These are phyloP conservation scores for Dolomedes plantarius DNA, from an alignment of 2,888 invertebrate species.

Conservation along the genomic window DNA sequence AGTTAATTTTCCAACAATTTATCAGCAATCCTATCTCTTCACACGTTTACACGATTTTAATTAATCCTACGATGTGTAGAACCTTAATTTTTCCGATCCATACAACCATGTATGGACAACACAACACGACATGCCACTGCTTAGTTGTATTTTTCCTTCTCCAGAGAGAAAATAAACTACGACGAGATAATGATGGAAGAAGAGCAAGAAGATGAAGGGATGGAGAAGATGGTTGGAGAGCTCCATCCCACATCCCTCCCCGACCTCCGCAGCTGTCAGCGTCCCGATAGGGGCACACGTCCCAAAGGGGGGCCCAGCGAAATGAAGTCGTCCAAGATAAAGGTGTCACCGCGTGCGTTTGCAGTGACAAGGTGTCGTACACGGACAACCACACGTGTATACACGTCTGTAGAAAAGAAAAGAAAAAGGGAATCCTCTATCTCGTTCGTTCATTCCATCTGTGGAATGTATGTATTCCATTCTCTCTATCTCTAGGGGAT, in stretches of 20 bases:
- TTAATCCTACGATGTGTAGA: slow-evolving; percentile 63
- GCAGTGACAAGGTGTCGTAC: slow-evolving; percentile 70
- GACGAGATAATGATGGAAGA: slow-evolving; percentile 57
- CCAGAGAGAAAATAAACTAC: slow-evolving; percentile 44
- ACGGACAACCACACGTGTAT: slow-evolving; percentile 63
- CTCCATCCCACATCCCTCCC: slow-evolving; percentile 14
- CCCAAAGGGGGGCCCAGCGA: slow-evolving; percentile 43
- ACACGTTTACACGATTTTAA: slow-evolving; percentile 65
- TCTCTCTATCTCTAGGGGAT: slow-evolving; percentile 14
- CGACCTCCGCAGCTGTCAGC: slow-evolving; percentile 52
- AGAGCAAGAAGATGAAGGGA: slow-evolving; percentile 37
- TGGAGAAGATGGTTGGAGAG: slow-evolving; percentile 8
- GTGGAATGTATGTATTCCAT: slow-evolving; percentile 43
- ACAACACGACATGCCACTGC: slow-evolving; percentile 57
- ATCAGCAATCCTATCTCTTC: slow-evolving; percentile 66
- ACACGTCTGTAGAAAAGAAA: slow-evolving; percentile 49
- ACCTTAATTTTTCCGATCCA: slow-evolving; percentile 70
- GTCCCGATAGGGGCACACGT: slow-evolving; percentile 57
- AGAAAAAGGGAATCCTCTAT: slow-evolving; percentile 28
- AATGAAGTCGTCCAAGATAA: slow-evolving; percentile 67
- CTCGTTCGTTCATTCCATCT: slow-evolving; percentile 36
- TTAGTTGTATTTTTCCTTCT: slow-evolving; percentile 48
- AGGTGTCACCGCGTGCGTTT: slow-evolving; percentile 58
- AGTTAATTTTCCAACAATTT: slow-evolving; percentile 59
- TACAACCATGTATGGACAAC: slow-evolving; percentile 64